Evolutionary conservation across 1,140 invertebrate genomes (phyloP), one percentile per base, ranked within the genome.

Genomic region (Mactra quadrangularis): DNA sequence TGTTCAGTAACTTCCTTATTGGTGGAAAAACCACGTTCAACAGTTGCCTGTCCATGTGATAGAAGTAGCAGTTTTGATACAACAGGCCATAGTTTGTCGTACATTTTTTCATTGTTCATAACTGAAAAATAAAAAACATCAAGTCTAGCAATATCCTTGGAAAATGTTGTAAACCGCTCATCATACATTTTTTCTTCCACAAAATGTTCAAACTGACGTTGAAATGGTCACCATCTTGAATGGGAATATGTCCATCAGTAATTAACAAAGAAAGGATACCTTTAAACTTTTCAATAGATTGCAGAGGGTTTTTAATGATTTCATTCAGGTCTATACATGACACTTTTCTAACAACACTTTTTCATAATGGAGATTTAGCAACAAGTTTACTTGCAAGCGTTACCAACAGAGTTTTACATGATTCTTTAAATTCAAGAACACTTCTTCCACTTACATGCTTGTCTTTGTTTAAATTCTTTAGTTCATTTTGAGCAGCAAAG

Each of bases 31-130:
- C 87, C 87, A 22, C 86, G 55, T 57, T 88, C 86, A 19, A 88
- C 87, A 35, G 57, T 22, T 15, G 87, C 87, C n/a, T 90, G 72
- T 2, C 87, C 87, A 87, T 90, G 87, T 7, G 78, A 87, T 31
- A 89, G 82, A 25, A 85, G 22, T 17, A 89, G 59, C 0, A 87
- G 22, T 15, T 72, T 41, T 22, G 72, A 71, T 7, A 86, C 70
- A 22, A 89, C 64, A 15, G 17, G 45, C 72, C 68, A 83, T 27
- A 88, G 31, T 13, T 78, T 41, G n/a, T 27, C 41, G 25, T 78
- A 83, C 19, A 62, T 29, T 25, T 72, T 52, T 11, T 13, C 25
- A n/a, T 25, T 25, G 50, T 25, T 50, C 70, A 82, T 62, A 22
- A 27, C 9, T 19, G 52, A 33, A 35, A 47, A 72, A 3, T 55